Conservation (phyloP, 2,888 invertebrate genomes). For the Caenorhabditis afra region DNA sequence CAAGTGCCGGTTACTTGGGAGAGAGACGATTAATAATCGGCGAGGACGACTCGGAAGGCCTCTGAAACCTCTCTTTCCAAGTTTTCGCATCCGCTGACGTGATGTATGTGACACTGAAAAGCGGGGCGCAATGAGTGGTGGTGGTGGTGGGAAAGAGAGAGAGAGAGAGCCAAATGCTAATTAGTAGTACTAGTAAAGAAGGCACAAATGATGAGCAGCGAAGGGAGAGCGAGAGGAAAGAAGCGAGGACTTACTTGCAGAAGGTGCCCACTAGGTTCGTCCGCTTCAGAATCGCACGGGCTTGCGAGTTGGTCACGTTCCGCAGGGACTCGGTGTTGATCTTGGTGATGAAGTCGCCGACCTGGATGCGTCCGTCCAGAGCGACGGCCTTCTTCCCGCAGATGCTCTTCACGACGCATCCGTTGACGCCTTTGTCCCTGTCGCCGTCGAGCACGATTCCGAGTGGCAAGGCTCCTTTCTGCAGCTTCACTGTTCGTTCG, state of each 20-base stretch:
- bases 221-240: conserved; percentile 21
- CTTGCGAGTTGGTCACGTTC: conserved; percentile 84
- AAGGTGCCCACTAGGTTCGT: conserved; percentile 84
- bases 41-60: conserved; percentile 68
- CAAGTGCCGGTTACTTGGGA: conserved; percentile 71
- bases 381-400: conserved; percentile 83
- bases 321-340: conserved; percentile 84
- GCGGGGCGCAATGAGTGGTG: conserved; percentile 14
- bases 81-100: conserved; percentile 83
- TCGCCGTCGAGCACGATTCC: conserved; percentile 84
- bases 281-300: conserved; percentile 84
- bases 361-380: conserved; percentile 83
- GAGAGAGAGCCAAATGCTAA: conserved; percentile 48
- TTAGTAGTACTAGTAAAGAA: conserved; percentile 45
- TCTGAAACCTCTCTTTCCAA: conserved; percentile 81
- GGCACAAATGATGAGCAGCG: conserved; percentile 31
- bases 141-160: conserved; percentile 17
- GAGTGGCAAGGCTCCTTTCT: conserved; percentile 83
- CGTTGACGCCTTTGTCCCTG: conserved; percentile 84
- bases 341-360: conserved; percentile 84
- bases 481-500: conserved; percentile 83
- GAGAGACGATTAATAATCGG: conserved; percentile 74
- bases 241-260: conserved; percentile 82
- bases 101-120: conserved; percentile 84
- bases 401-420: conserved; percentile 83